Evolutionary conservation across 2,888 invertebrate genomes (phyloP), one percentile per base, ranked within the genome.

Genomic region (Drosophila helvetica): DNA sequence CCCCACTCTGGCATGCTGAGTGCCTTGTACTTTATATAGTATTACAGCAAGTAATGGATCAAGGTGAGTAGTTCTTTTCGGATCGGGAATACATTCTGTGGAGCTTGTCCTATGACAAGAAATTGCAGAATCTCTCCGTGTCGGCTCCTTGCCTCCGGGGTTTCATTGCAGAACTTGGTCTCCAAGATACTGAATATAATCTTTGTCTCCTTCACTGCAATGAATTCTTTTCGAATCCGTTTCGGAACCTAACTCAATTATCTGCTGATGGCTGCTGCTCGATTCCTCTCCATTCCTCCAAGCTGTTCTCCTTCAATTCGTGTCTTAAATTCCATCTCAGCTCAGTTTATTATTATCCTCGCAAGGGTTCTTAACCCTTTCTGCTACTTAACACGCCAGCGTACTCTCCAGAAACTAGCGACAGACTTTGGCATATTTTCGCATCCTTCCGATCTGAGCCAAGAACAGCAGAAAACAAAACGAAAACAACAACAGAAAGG

Each of bases 371-470:
- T 82, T 86, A 71, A 25, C 71, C 72, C 73, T 59, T 78, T 78
- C 75, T 74, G 74, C 80, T 89, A 74, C 89, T 89, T 88, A 89
- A 80, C 78, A 86, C 87, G 87, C 75, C 81, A 77, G 85, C 74
- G 84, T 51, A 61, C 73, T 74, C 88, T 86, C 76, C 64, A 86
- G 59, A 70, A 88, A 84, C 88, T 88, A 84, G 86, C 88, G 84
- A 74, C 88, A 82, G 72, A 74, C 80, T 86, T 88, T 83, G 69
- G 68, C 58, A 84, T 57, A 74, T 71, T 75, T 75, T 53, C 65
- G 75, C 67, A 48, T 66, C 55, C 65, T 71, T 65, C 52, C 12
- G 38, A n/a, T 56, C 52, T 38, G 30, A 25, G 59, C 51, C 60
- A 50, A 64, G 51, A 65, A 50, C 50, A 12, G 19, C 19, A 46